These are phyloP conservation scores for Prenolepis imparis DNA, from an alignment of 2,888 invertebrate species.

Conservation along the genomic window DNA sequence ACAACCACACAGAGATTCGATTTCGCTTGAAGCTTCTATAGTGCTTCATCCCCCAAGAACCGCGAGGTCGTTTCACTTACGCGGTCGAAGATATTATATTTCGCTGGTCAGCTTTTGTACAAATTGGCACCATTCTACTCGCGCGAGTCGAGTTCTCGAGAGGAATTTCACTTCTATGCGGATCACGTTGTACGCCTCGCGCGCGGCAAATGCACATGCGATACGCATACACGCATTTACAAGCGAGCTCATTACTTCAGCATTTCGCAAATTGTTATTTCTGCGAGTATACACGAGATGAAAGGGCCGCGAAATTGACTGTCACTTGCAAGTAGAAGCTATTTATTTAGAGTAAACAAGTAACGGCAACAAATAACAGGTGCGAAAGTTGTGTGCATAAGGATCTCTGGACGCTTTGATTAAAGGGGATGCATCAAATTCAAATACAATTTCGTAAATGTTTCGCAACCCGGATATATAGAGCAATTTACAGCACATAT, in stretches of 20 bases:
- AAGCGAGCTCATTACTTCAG: constrained; percentile 6
- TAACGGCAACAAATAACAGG: constrained; percentile 33
- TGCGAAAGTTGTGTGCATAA: constrained; percentile 11
- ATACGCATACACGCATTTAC: background rate
- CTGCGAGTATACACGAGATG: background rate
- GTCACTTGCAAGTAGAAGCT: constrained; percentile 11
- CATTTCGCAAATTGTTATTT: constrained; percentile 44
- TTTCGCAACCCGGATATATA: constrained; percentile 22
- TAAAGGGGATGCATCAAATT: constrained; percentile 72
- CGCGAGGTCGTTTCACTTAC: constrained; percentile 17
- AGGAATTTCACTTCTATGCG: constrained; percentile 40
- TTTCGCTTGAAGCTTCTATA: constrained; percentile 19
- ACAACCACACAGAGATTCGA: constrained; percentile 27
- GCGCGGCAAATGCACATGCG: background rate
- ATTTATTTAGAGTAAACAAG: constrained; percentile 36
- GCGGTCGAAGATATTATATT: constrained; percentile 15
- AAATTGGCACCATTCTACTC: constrained; percentile 46
- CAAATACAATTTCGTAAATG: constrained; percentile 64
- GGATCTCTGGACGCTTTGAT: constrained; percentile 65
- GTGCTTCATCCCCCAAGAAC: constrained; percentile 16
- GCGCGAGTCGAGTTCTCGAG: background rate
- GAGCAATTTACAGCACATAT: constrained; percentile 1
- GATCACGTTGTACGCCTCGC: constrained; percentile 29
- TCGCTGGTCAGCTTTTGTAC: constrained; percentile 30
- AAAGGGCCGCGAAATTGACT: constrained; percentile 6